Conservation (phyloP, 2,888 invertebrate genomes). For the Scaptomyza flava region DNA sequence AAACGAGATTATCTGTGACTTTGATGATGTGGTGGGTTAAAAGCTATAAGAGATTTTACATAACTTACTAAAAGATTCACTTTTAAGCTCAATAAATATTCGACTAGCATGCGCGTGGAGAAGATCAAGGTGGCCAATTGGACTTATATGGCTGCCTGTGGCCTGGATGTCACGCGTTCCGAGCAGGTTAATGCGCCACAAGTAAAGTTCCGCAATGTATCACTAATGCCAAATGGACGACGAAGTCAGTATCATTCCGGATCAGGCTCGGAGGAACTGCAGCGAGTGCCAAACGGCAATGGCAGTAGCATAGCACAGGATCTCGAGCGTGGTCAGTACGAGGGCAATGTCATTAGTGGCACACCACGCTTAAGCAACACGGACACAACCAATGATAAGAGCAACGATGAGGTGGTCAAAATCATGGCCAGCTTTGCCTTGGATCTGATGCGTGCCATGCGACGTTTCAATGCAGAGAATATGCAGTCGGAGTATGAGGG, state of each 20-base stretch:
- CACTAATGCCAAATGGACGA: slow-evolving; percentile 81
- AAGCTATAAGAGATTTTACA: neutral
- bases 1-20: slow-evolving; percentile 96
- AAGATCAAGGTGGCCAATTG: slow-evolving; percentile 98
- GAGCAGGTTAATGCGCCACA: slow-evolving; percentile 85
- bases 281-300: slow-evolving; percentile 65
- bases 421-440: slow-evolving; percentile 90
- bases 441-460: slow-evolving; percentile 88
- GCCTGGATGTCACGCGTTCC: slow-evolving; percentile 90
- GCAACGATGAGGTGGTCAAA: slow-evolving; percentile 85
- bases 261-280: slow-evolving; percentile 51
- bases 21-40: slow-evolving; percentile 90
- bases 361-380: slow-evolving; percentile 38
- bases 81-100: slow-evolving; percentile 87
- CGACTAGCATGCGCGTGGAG: slow-evolving; percentile 90
- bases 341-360: slow-evolving; percentile 57
- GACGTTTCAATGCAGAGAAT: slow-evolving; percentile 86
- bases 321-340: slow-evolving; percentile 74
- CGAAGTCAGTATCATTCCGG: slow-evolving; percentile 73
- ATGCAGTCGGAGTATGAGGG: slow-evolving; percentile 85
- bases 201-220: slow-evolving; percentile 76
- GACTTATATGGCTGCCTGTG: slow-evolving; percentile 99
- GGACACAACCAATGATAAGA: slow-evolving; percentile 72
- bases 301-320: slow-evolving; percentile 61
- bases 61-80: neutral